These are phyloP conservation scores for Scyliorhinus canicula DNA, from an alignment of 2,797 vertebrate species.

Conservation along the genomic window DNA sequence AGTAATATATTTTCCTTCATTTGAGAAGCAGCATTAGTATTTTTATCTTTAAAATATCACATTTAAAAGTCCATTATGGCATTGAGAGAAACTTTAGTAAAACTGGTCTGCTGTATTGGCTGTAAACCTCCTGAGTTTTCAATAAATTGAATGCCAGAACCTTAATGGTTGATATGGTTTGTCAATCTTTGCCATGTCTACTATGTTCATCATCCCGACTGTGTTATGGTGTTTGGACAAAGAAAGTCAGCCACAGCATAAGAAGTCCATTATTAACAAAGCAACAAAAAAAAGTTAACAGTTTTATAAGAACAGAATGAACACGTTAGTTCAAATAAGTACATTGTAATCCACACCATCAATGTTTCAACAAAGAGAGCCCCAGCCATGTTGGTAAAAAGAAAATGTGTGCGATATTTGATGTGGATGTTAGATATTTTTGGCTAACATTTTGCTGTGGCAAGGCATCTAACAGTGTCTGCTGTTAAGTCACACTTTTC, in stretches of 20 bases:
- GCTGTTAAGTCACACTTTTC: neutral
- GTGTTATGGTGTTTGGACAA: neutral
- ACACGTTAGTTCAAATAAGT: neutral
- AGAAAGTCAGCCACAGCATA: neutral
- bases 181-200: neutral
- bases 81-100: neutral
- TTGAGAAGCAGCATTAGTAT: neutral
- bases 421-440: conserved; percentile 14
- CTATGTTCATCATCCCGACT: neutral
- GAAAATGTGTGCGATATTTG: neutral
- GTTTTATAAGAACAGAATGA: neutral
- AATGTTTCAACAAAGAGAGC: neutral
- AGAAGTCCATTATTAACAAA: neutral
- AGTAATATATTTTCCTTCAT: neutral
- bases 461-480: neutral
- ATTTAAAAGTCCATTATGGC: neutral
- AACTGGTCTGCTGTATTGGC: neutral
- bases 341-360: neutral
- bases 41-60: neutral
- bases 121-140: neutral
- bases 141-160: neutral
- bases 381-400: neutral
- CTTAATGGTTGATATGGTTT: neutral
- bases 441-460: neutral
- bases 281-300: neutral